Evolutionary conservation across 2,113 vertebrate species (phyloP), one percentile per base, ranked within the genome.

Genomic region (Catagonus wagneri): DNA sequence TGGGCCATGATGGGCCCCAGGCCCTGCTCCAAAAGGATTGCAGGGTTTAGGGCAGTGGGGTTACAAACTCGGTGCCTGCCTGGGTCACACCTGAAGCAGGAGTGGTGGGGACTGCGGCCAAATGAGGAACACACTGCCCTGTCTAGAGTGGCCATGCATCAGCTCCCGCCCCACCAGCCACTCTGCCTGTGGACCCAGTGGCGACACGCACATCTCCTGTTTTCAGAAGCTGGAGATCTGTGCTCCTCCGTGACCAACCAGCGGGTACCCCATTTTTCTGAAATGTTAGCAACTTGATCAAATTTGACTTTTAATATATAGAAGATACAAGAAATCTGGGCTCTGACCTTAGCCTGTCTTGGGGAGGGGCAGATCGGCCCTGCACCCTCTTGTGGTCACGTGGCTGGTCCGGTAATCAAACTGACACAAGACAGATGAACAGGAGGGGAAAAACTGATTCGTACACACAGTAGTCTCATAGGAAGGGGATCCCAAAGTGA

Each of bases 171-270:
- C 50, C 4, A 16, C 16, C 32, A 2, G n/a, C 50, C 11, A 13
- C 12, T 3, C 3, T 7, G 36, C 27, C 58, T 1, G 15, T 10
- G n/a, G 71, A 12, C 6, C 0, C 36, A 4, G 3, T 78, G 79
- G 7, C 0, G 29, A 13, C 68, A 39, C 32, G 22, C 72, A 7
- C 22, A 0, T 0, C 17, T 58, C 19, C 34, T 3, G 0, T 68
- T 65, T n/a, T 22, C 34, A 4, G 34, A n/a, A 58, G 60, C 60
- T 15, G 36, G 36, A 56, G 32, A 69, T 52, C n/a, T 9, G 4
- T n/a, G 25, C 25, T 15, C 36, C 80, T 63, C 0, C 9, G 0
- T 54, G n/a, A 50, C 52, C 13, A n/a, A n/a, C n/a, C n/a, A n/a
- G n/a, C n/a, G n/a, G n/a, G n/a, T n/a, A n/a, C n/a, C n/a, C 3